A percentile compares a stretch with the other conserved stretches of the same genome.
These are phyloP conservation scores for Invenusta paracnida DNA, from an alignment of 2,888 invertebrate genomes.

Conservation along the genomic window DNA sequence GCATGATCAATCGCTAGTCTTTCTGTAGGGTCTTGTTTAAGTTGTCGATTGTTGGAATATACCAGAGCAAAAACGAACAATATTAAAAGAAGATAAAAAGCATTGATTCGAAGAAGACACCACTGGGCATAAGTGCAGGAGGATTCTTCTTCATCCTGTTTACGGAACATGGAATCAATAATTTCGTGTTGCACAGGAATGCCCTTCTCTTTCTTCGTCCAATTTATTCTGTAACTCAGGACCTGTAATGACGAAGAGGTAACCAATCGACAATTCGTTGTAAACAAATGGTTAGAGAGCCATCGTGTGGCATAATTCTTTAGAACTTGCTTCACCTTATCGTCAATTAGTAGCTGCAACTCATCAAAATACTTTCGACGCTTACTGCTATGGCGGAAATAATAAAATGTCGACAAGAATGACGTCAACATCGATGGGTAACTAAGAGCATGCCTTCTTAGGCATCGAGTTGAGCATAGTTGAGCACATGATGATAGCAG, in stretches of 20 bases:
- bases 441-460: background rate
- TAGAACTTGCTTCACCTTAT: background rate
- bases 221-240: background rate
- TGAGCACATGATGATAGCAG: background rate
- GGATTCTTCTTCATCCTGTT: background rate
- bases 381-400: slow-evolving; percentile 22
- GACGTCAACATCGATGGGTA: background rate
- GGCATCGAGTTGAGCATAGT: background rate
- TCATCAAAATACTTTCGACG: background rate
- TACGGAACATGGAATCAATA: background rate
- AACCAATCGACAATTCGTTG: background rate
- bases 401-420: slow-evolving; percentile 1
- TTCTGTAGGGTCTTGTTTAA: background rate
- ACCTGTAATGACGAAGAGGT: slow-evolving; percentile 28
- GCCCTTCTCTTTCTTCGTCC: background rate
- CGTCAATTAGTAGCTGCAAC: background rate
- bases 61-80: slow-evolving; percentile 12
- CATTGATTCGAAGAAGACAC: background rate
- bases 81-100: background rate
- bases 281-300: background rate
- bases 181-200: background rate
- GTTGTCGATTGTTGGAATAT: slow-evolving; percentile 17
- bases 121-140: background rate
- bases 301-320: background rate
- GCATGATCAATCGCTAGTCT: slow-evolving; percentile 1